Percentiles rank a stretch among this genome's conserved stretches.
Conservation (phyloP, 2,113 vertebrate species). For the Eclectus roratus region DNA sequence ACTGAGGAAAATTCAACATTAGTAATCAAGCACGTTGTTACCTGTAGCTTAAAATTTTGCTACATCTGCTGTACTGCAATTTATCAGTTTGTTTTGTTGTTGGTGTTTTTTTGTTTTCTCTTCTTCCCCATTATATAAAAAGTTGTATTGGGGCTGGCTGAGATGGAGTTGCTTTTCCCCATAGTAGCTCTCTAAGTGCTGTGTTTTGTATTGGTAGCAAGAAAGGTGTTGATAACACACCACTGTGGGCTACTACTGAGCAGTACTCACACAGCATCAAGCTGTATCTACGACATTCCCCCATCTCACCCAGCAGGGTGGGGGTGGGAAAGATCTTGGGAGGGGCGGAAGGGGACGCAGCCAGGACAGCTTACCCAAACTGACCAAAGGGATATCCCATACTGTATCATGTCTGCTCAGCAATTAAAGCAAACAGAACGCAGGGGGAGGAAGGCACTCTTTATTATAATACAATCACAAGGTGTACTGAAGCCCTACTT, state of each 20-base stretch:
- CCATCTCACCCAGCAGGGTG: neutral
- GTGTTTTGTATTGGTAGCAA: neutral
- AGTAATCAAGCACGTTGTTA: neutral
- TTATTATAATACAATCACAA: neutral
- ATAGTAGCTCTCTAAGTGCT: neutral
- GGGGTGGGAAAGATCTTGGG: neutral
- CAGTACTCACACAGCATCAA: accelerated
- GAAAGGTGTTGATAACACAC: neutral
- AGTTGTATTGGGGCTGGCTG: neutral
- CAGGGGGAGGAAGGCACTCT: neutral
- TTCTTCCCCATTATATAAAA: neutral
- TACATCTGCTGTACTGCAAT: neutral
- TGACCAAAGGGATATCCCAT: neutral
- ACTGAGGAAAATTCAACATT: neutral
- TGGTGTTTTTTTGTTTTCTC: neutral
- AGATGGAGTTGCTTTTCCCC: neutral
- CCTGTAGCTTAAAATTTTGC: neutral
- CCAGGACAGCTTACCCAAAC: neutral
- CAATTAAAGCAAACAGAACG: neutral
- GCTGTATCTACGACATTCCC: neutral
- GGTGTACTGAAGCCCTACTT: neutral
- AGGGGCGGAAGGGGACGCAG: neutral
- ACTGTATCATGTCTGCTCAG: neutral
- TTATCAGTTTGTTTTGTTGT: neutral
- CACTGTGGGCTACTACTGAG: neutral